Base-by-base conservation (phyloP, 2,113 vertebrate species). In the Scolopax mira region DNA sequence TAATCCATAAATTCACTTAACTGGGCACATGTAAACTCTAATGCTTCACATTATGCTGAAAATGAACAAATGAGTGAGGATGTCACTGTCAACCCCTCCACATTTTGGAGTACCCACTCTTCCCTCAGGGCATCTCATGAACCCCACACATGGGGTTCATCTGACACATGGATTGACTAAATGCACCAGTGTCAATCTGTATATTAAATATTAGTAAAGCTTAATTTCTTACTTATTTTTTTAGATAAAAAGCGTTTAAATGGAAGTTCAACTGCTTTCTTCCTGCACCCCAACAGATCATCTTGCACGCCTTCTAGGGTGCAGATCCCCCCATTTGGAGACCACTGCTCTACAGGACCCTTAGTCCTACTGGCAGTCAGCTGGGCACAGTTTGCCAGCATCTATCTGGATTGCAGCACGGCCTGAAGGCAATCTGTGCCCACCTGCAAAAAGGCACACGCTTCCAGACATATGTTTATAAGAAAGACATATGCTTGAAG, bases 1-100 rank as follows among this genome's bases (percentile, higher is more conserved):
- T 24, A 73, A 89, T 77, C 77, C 41, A 70, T n/a, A 94, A 81
- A 84, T 89, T 49, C 73, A 93, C 55, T 83, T 86, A 80, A 80
- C 10, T 54, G 60, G 30, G 44, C 27, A 54, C 21, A 52, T 5
- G 8, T 51, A 86, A 72, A 93, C 48, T 51, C 37, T 54, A 79
- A 35, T n/a, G 54, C 8, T 31, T 37, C 1, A 2, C 48, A 91
- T 58, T 33, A 74, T 3, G 1, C 30, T 79, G 55, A 58, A 89
- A 82, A 61, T 7, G 55, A 85, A 88, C 0, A 1, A 78, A 49
- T 11, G 51, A 81, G 15, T 10, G 19, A 83, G 30, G 35, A 44
- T 49, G 35, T 28, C 24, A 39, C 44, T 69, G 64, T 48, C 46
- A 70, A 31, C 0, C 11, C 11, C 10, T 39, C 24, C 9, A 1